A percentile compares a stretch with the other conserved stretches of the same genome.
phyloP scores from a whole-genome alignment of 2,113 vertebrate genomes.

The Pluvialis apricaria region DNA sequence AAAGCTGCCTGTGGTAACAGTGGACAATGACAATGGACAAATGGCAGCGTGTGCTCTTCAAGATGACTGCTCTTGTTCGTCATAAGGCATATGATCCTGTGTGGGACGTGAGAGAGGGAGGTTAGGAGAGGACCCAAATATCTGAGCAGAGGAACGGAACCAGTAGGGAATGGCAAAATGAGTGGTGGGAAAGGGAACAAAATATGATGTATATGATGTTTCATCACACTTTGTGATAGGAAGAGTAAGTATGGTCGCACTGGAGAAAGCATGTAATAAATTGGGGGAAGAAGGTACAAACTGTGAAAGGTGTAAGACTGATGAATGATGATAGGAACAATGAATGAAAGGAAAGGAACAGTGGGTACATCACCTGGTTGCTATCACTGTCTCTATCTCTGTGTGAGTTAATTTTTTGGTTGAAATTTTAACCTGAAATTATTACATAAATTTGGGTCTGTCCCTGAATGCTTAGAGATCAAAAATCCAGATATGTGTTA shows the following conservation, averaged over 20 bases:
- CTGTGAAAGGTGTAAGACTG: background rate
- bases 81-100: background rate
- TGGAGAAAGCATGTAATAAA: background rate
- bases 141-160: background rate
- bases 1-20: background rate
- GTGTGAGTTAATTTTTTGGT: background rate
- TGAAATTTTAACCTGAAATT: background rate
- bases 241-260: background rate
- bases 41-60: background rate
- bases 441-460: background rate
- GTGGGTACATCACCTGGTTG: background rate
- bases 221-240: background rate
- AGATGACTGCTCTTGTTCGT: accelerated
- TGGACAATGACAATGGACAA: background rate
- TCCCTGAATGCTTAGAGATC: background rate
- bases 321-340: background rate
- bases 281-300: background rate
- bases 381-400: background rate
- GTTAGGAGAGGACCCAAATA: background rate
- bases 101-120: background rate
- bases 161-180: background rate
- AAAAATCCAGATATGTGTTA: background rate
- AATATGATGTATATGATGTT: background rate
- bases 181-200: background rate
- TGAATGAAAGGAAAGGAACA: background rate